A percentile compares a stretch with the other conserved stretches of the same genome.
Evolutionary conservation across 2,888 invertebrate species (phyloP).

Genomic region (Dromius quadrimaculatus): DNA sequence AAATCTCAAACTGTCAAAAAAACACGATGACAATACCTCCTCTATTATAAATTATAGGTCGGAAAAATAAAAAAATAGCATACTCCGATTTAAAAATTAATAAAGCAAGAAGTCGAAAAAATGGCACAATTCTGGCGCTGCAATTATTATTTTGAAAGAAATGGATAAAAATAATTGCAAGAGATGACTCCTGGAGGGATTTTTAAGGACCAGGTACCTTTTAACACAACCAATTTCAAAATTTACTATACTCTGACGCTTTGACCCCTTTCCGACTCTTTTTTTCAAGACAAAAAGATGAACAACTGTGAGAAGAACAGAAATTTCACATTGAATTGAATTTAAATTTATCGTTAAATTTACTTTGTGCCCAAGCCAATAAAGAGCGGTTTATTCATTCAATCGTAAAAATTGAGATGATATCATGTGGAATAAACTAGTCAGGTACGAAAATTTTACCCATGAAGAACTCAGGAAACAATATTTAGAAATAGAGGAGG

Average conservation of each 20-base stretch:
- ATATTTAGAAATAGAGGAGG: constrained; percentile 26
- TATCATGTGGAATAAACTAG: constrained; percentile 19
- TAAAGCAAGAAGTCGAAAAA: constrained; percentile 23
- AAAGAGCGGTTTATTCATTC: constrained; percentile 32
- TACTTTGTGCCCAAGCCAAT: constrained; percentile 13
- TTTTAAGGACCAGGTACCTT: neutral
- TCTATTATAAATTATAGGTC: no score
- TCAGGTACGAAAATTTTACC: constrained; percentile 18
- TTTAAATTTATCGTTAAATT: constrained; percentile 27
- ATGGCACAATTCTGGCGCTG: constrained; percentile 16
- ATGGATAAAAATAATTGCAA: constrained; percentile 34
- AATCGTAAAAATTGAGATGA: constrained; percentile 11
- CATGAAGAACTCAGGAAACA: constrained; percentile 18
- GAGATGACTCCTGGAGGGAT: constrained; percentile 40
- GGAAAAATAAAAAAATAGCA: no score
- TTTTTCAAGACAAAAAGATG: constrained; percentile 28
- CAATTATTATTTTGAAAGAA: constrained; percentile 12
- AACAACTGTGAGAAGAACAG: constrained; percentile 34
- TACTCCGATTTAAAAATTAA: constrained; percentile 37
- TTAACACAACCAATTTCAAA: neutral
- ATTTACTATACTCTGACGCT: no score
- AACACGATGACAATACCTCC: no score
- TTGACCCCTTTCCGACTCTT: no score
- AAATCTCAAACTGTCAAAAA: no score
- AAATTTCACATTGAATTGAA: constrained; percentile 41